These are phyloP conservation scores for Pica pica DNA, from an alignment of 2,113 vertebrate species.

Conservation along the genomic window DNA sequence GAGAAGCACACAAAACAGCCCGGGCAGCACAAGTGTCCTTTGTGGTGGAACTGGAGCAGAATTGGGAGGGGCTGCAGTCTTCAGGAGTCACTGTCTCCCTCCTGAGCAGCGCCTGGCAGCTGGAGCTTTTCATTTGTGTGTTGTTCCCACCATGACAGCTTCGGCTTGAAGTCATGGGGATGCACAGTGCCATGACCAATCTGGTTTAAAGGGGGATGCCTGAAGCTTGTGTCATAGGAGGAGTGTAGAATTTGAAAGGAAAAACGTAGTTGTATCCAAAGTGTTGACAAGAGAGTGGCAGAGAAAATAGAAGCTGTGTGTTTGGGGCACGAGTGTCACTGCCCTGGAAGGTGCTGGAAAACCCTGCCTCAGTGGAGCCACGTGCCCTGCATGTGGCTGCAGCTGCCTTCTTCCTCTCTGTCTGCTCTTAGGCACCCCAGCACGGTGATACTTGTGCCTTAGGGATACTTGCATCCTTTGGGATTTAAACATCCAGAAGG, in stretches of 20 bases:
- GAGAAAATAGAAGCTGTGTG: not conserved
- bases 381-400: fast-evolving
- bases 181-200: not conserved
- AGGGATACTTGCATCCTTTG: not conserved
- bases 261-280: not conserved
- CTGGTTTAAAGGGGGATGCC: not conserved
- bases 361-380: not conserved
- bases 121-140: not conserved
- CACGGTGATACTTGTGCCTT: fast-evolving
- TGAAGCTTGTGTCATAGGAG: not conserved
- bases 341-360: not conserved
- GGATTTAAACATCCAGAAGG: not conserved
- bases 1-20: not conserved
- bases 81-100: not conserved
- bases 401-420: not conserved
- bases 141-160: not conserved
- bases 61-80: not conserved
- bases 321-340: not conserved
- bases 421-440: not conserved
- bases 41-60: fast-evolving
- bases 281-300: not conserved
- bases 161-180: not conserved
- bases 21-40: not conserved
- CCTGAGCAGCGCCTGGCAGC: not conserved
- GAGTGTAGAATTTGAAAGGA: not conserved